These are phyloP conservation scores for Paguma larvata DNA, from an alignment of 2,797 vertebrate genomes.

Conservation along the genomic window DNA sequence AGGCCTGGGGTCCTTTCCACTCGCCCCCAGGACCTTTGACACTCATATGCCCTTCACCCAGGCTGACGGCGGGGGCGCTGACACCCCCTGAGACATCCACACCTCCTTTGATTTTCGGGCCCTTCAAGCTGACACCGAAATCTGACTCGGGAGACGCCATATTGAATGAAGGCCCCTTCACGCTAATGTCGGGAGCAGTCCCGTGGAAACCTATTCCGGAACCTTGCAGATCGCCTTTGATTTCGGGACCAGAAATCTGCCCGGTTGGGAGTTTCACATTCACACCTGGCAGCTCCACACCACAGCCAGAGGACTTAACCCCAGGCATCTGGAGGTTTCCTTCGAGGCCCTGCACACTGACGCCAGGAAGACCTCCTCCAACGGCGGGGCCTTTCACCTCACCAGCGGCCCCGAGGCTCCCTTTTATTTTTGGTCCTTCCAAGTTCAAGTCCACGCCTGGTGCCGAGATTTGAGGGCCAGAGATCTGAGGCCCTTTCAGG, in stretches of 20 bases:
- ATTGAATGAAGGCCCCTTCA: conserved; percentile 75
- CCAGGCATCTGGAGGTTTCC: conserved; percentile 74
- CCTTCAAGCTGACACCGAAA: conserved; percentile 85
- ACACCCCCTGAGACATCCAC: neutral
- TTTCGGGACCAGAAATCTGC: conserved; percentile 81
- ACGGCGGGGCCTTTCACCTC: conserved; percentile 72
- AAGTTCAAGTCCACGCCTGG: conserved; percentile 81
- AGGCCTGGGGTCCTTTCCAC: conserved; percentile 81
- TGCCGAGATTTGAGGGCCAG: conserved; percentile 65
- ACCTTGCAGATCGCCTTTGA: conserved; percentile 73
- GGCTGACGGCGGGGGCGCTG: conserved; percentile 39
- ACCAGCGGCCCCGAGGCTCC: conserved; percentile 74
- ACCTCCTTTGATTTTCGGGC: conserved; percentile 81
- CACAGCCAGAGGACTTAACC: conserved; percentile 61
- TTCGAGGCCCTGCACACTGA: conserved; percentile 61
- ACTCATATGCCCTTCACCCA: conserved; percentile 24
- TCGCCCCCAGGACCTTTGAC: conserved; percentile 61
- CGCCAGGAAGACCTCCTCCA: conserved; percentile 6
- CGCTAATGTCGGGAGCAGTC: neutral
- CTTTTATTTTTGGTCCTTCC: conserved; percentile 86
- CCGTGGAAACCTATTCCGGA: neutral
- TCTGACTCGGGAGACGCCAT: conserved; percentile 57
- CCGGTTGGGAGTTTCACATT: conserved; percentile 71
- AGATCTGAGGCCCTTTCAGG: conserved; percentile 74
- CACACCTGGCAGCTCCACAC: conserved; percentile 54